phyloP scores from a whole-genome alignment of 2,113 vertebrate genomes.

The Channa maculata region DNA sequence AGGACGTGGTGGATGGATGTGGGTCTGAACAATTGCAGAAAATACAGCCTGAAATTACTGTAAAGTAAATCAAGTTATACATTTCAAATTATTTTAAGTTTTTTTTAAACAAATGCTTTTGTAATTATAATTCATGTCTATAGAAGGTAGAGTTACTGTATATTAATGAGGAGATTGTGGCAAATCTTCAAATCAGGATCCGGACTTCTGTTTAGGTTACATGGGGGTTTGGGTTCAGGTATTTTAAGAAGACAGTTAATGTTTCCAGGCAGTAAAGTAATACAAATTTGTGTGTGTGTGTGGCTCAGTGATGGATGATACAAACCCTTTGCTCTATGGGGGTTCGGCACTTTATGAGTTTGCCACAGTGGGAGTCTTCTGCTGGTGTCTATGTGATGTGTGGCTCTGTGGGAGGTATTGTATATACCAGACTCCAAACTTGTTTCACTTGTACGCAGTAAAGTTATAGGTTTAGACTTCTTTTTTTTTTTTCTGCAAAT shows the following conservation, averaged over 20 bases:
- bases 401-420: slow-evolving; percentile 20
- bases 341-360: slow-evolving; percentile 27
- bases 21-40: too few relatives aligned
- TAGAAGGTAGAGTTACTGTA: not conserved
- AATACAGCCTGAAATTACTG: too few relatives aligned
- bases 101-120: too few relatives aligned
- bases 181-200: not conserved
- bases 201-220: not conserved
- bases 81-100: too few relatives aligned
- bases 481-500: not conserved
- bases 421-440: slow-evolving; percentile 9
- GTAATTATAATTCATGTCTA: not conserved
- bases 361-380: slow-evolving; percentile 34
- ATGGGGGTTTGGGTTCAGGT: not conserved
- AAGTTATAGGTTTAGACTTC: not conserved
- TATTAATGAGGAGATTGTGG: slow-evolving; percentile 11
- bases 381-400: slow-evolving; percentile 16
- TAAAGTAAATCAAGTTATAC: too few relatives aligned
- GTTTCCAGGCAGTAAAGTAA: not conserved
- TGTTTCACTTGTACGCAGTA: slow-evolving; percentile 24
- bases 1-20: too few relatives aligned
- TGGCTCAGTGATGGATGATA: slow-evolving; percentile 31
- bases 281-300: slow-evolving; percentile 1
- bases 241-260: not conserved
- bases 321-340: slow-evolving; percentile 19